phyloP scores from a whole-genome alignment of 2,113 vertebrate genomes.

The Pelecanus crispus region DNA sequence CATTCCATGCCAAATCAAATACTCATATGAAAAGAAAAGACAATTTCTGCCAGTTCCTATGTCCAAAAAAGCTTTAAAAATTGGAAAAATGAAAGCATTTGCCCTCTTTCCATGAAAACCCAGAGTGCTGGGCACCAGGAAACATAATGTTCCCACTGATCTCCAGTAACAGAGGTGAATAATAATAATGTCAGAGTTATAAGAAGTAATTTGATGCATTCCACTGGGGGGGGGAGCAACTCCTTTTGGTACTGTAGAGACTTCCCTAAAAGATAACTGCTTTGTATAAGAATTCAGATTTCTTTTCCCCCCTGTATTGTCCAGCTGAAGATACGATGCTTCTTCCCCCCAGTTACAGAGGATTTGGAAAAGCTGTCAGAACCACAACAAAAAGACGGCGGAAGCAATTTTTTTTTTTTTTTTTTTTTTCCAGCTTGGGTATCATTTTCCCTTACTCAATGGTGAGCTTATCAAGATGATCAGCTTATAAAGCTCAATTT shows the following conservation, averaged over 20 bases:
- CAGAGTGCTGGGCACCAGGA: slow-evolving; percentile 1
- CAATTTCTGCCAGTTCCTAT: slow-evolving; percentile 39
- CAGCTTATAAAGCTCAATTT: neutral
- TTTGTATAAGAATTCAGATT: neutral
- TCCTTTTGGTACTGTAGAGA: neutral
- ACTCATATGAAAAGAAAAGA: slow-evolving; percentile 36
- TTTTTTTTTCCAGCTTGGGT: neutral
- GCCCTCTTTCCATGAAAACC: slow-evolving; percentile 38
- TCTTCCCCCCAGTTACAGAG: neutral
- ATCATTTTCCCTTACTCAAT: neutral
- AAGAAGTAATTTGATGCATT: neutral
- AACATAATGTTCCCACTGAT: neutral
- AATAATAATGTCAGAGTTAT: slow-evolving; percentile 1
- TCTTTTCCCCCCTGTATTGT: neutral
- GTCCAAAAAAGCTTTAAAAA: slow-evolving; percentile 47
- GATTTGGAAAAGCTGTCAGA: neutral
- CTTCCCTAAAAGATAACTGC: neutral
- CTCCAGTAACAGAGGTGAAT: slow-evolving; percentile 22
- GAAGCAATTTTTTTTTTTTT: neutral
- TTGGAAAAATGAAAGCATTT: slow-evolving; percentile 38
- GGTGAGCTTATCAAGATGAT: neutral
- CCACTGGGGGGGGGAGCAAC: neutral
- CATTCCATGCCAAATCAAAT: slow-evolving; percentile 64
- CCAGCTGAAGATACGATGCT: neutral
- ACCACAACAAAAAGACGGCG: neutral